Evolutionary conservation across 2,888 invertebrate genomes (phyloP), one percentile per base, ranked within the genome.

Genomic region (Nebria salina): DNA sequence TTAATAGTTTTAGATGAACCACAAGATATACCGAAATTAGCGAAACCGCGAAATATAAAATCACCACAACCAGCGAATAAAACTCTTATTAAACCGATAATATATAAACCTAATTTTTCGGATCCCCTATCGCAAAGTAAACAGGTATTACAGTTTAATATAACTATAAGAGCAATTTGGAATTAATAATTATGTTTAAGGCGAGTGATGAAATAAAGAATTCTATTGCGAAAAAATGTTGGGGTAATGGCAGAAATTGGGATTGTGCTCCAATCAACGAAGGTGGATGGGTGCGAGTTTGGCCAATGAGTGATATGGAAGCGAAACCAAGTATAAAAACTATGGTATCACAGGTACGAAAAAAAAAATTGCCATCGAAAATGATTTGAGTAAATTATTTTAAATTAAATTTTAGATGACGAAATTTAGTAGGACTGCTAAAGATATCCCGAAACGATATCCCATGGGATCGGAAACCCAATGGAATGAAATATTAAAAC

Each of bases 211-310:
- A 87, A n/a, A 86, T 89, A 6, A 88, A 89, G 15, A 89, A 89
- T 65, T 87, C 89, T 83, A 86, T 89, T 84, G 87, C 85, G 66
- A 88, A 89, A 0, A 89, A 90, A 83, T 84, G 89, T 7, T 95
- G 94, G 94, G 94, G 94, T 65, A 95, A 94, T 84, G 94, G 94
- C 1, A 91, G 92, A 80, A 91, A 94, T 83, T 95, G 95, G 95
- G 91, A 90, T 84, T 89, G 90, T 65, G 92, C 94, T 0, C 91
- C 91, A 6, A 89, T 91, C 0, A 89, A 90, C 15, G 93, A 94
- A 82, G 96, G 96, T 0, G 93, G 94, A 66, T 96, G 96, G 94
- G 92, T 94, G 70, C 89, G 95, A 83, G 92, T 95, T 82, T 96
- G 94, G 88, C 96, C 96, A 0, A 88, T 92, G 84, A 84, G 65